phyloP scores from a whole-genome alignment of 92 coral and sea anemone species.

The Parazoanthus darwini region DNA sequence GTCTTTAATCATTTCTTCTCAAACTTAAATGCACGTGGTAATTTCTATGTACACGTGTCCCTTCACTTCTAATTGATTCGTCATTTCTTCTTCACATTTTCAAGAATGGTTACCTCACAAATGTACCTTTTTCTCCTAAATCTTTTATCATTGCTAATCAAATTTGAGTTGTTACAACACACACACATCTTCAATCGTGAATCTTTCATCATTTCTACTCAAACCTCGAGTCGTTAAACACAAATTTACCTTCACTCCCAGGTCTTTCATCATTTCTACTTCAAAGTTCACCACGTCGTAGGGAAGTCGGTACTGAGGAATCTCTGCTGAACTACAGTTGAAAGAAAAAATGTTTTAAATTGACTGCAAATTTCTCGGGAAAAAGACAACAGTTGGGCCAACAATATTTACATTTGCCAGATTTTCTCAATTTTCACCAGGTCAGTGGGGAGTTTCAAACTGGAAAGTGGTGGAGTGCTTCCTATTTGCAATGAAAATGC shows the following conservation, averaged over 20 bases:
- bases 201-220: not conserved
- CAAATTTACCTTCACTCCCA: constrained; percentile 86
- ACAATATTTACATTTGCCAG: too few species aligned
- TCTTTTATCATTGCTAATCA: constrained; percentile 90
- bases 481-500: too few species aligned
- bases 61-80: too few species aligned
- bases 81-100: too few species aligned
- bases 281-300: constrained; percentile 94
- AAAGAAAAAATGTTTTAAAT: not conserved
- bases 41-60: too few species aligned
- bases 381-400: not conserved
- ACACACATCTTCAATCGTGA: constrained; percentile 3
- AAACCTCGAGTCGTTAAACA: too few species aligned
- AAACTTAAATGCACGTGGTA: constrained; percentile 40
- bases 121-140: constrained; percentile 82
- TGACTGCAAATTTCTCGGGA: not conserved
- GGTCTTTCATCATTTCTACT: constrained; percentile 91
- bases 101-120: too few species aligned
- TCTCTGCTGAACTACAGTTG: constrained; percentile 83
- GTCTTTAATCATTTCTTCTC: constrained; percentile 89
- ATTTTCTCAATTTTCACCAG: too few species aligned
- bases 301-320: constrained; percentile 97
- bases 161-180: constrained; percentile 44
- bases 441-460: not conserved
- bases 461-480: too few species aligned